Evolutionary conservation across 2,113 vertebrate species (phyloP).

Genomic region (Lepidiolamprologus cunningtoni): DNA sequence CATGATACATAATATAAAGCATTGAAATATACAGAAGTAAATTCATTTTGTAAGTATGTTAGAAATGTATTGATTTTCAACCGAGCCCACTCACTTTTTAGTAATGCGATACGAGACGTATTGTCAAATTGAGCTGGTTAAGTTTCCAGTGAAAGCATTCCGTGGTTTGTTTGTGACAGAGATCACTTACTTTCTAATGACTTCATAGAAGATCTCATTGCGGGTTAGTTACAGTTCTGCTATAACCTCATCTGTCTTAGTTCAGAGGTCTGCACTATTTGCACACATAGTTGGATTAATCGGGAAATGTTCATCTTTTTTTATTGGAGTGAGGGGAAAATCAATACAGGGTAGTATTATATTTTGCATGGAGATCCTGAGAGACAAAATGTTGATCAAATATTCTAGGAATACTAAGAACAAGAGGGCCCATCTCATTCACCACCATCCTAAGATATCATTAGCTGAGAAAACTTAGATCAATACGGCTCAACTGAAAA

Average conservation of each 20-base stretch:
- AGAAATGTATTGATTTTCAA: background rate
- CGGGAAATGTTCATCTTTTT: background rate
- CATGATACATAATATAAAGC: background rate
- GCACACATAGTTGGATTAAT: background rate
- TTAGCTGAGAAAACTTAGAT: background rate
- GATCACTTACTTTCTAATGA: background rate
- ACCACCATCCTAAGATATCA: background rate
- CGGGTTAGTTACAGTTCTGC: constrained; percentile 6
- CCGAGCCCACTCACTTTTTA: background rate
- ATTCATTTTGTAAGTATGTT: background rate
- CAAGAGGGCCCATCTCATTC: background rate
- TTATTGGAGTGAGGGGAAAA: background rate
- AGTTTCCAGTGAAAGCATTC: background rate
- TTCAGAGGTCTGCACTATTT: background rate
- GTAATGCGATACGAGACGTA: background rate
- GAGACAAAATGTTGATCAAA: background rate
- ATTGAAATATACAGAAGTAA: background rate
- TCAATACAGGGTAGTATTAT: background rate
- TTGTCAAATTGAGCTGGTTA: background rate
- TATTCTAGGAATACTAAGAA: background rate
- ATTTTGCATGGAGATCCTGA: background rate
- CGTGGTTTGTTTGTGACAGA: background rate
- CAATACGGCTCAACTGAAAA: background rate
- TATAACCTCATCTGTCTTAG: background rate
- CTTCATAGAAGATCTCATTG: background rate